Base-by-base conservation (phyloP, 2,888 invertebrate species). In the Proisotoma minuta region DNA sequence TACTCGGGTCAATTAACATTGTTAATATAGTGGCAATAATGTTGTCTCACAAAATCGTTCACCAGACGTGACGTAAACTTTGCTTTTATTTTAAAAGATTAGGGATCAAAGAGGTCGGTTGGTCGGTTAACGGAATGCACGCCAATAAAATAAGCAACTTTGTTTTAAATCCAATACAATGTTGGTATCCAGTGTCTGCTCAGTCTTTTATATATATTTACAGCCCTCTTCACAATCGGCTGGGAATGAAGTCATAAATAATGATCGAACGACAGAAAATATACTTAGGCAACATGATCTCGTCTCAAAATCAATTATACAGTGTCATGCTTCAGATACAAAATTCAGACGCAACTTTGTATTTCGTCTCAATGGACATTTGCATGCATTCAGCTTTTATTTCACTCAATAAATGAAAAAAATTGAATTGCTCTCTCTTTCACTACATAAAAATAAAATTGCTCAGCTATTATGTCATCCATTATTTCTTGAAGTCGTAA, bases 221-320 rank as follows among this genome's bases (percentile, higher is more conserved):
- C 5, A 43, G 43, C 18, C 43, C 43, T 43, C 20, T 34, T 34
- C 15, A 34, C 34, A 34, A 8, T 34, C 34, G 43, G 20, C 43
- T 43, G 56, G 18, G 47, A 56, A 43, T 23, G 43, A 43, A 56
- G 56, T 47, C 56, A 43, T 56, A 43, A 56, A 56, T 56, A 56
- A 56, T 47, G 23, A 56, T 56, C 39, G 43, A 56, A 56, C n/a
- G 24, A n/a, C 27, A 56, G 29, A 26, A 56, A 40, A 56, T 24
- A n/a, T n/a, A n/a, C n/a, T n/a, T n/a, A 18, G 56, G 56, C 4
- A 56, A 56, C 40, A 40, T 56, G 56, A 56, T 56, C 56, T 56
- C 2, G 15, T 23, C 56, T 56, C 56, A 26, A 56, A 39, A 56
- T 56, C 56, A 47, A 56, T 56, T 56, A 56, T 51, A 4, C 3